Evolutionary conservation across 1,140 invertebrate species (phyloP).

Genomic region (Brachionus asplanchnoidis): DNA sequence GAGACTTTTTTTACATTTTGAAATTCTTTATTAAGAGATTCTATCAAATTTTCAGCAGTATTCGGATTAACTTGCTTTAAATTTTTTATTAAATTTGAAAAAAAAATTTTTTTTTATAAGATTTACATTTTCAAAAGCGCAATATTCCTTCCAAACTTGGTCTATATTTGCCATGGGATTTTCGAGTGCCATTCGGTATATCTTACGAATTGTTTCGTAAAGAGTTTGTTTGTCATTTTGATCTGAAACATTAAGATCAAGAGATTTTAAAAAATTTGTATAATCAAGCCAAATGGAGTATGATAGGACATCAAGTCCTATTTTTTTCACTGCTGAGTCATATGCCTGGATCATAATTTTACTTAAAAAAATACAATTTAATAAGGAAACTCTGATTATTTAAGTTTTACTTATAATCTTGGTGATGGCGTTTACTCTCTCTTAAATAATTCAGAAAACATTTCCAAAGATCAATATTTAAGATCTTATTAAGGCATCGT

Average conservation of each 20-base stretch:
- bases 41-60: slow-evolving; percentile 87
- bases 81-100: slow-evolving; percentile 49
- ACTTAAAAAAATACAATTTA: slow-evolving; percentile 60
- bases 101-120: neutral
- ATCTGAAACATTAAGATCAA: neutral
- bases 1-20: slow-evolving; percentile 92
- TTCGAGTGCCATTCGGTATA: slow-evolving; percentile 86
- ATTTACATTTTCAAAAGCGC: slow-evolving; percentile 64
- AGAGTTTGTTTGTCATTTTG: neutral
- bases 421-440: slow-evolving; percentile 85
- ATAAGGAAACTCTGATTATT: neutral
- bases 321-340: slow-evolving; percentile 97
- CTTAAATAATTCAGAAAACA: slow-evolving; percentile 96
- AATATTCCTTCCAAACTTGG: slow-evolving; percentile 96
- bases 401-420: slow-evolving; percentile 81
- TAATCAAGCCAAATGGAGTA: slow-evolving; percentile 96
- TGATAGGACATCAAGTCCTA: slow-evolving; percentile 93
- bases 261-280: slow-evolving; percentile 71
- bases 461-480: slow-evolving; percentile 98
- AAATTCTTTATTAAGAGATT: slow-evolving; percentile 83
- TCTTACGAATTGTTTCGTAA: slow-evolving; percentile 73
- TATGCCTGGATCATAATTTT: slow-evolving; percentile 99
- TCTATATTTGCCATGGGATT: slow-evolving; percentile 98
- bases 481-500: slow-evolving; percentile 90
- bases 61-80: slow-evolving; percentile 92